phyloP scores from a whole-genome alignment of 2,888 invertebrate genomes.

The Operophtera brumata region DNA sequence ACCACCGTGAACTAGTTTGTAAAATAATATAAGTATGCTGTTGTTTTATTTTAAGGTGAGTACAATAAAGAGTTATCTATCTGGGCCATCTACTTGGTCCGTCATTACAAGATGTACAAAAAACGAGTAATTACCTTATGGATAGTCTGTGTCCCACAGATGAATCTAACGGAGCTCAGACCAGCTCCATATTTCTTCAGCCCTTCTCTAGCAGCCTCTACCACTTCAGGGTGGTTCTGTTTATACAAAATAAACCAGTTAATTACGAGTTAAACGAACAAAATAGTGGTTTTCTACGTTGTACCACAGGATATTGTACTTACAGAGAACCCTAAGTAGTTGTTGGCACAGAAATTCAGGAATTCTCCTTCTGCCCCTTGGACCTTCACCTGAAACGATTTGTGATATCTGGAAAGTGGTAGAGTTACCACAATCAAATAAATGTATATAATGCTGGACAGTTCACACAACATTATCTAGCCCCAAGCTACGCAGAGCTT shows the following conservation, averaged over 20 bases:
- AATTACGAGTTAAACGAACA: slow-evolving; percentile 16
- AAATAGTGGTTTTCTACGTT: slow-evolving; percentile 1
- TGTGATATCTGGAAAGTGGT: too few relatives aligned
- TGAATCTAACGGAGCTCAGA: slow-evolving; percentile 94
- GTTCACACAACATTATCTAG: too few relatives aligned
- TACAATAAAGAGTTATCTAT: too few relatives aligned
- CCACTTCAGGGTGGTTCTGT: slow-evolving; percentile 90
- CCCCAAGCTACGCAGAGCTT: too few relatives aligned
- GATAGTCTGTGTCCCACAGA: slow-evolving; percentile 93
- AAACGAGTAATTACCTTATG: slow-evolving; percentile 79
- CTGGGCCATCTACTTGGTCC: too few relatives aligned
- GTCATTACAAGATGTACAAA: too few relatives aligned
- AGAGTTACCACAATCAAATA: too few relatives aligned
- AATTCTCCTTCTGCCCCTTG: slow-evolving; percentile 81
- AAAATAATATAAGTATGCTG: too few relatives aligned
- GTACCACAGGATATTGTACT: slow-evolving; percentile 55
- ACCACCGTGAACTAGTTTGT: too few relatives aligned
- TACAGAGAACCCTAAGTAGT: slow-evolving; percentile 93
- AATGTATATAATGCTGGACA: too few relatives aligned
- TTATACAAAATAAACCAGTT: not conserved
- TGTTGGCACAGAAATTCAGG: slow-evolving; percentile 96
- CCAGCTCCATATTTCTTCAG: slow-evolving; percentile 92
- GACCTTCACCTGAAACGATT: slow-evolving; percentile 83
- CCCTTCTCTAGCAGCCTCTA: slow-evolving; percentile 86
- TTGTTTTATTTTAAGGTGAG: too few relatives aligned